Percentiles rank a stretch among this genome's conserved stretches.
These are phyloP conservation scores for Micrastur ruficollis DNA, from an alignment of 2,797 vertebrate genomes.

Conservation along the genomic window DNA sequence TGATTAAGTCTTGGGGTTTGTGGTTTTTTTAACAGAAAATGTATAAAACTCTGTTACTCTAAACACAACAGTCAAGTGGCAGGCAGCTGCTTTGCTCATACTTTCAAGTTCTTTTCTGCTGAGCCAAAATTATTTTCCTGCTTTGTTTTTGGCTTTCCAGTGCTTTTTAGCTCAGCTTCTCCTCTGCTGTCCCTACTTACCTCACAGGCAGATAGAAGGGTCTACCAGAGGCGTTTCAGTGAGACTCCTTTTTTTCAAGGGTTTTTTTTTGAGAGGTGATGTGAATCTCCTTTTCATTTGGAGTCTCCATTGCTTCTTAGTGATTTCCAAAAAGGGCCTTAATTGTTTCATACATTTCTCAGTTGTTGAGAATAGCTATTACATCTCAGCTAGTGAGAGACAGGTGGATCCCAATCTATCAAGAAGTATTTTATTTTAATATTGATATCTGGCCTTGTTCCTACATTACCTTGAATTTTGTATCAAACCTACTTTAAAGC, in stretches of 20 bases:
- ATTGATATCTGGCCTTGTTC: neutral
- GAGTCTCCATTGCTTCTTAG: neutral
- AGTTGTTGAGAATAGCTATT: neutral
- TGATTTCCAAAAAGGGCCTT: neutral
- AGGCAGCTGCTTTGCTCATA: neutral
- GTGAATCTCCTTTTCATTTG: neutral
- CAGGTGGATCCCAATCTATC: neutral
- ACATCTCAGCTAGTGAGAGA: neutral
- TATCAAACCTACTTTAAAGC: neutral
- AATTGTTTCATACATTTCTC: neutral
- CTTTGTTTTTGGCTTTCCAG: neutral
- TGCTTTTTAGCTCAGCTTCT: neutral
- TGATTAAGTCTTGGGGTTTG: neutral
- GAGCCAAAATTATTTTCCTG: neutral
- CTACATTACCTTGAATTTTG: neutral
- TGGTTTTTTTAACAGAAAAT: neutral
- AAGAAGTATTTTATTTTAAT: neutral
- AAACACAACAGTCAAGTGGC: neutral
- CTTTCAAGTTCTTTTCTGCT: neutral
- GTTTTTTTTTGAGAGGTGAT: accelerated
- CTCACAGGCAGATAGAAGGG: neutral
- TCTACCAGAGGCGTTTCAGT: neutral
- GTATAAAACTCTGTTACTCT: neutral
- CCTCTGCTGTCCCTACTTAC: neutral
- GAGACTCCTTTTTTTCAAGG: neutral